Base-by-base conservation (phyloP, 2,888 invertebrate species). In the Aphodius granarius region DNA sequence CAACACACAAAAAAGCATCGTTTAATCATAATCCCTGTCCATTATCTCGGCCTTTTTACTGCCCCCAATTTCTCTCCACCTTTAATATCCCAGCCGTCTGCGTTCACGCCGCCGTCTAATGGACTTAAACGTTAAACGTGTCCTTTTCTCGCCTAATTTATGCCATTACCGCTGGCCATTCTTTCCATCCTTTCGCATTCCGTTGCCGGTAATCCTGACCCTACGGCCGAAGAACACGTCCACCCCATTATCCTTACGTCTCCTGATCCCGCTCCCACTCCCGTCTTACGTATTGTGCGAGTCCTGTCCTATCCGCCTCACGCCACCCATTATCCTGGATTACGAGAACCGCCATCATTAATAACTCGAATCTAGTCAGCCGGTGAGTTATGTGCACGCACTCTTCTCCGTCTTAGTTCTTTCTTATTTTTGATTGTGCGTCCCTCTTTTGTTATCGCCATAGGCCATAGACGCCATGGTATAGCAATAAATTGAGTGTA, bases 171-270 rank as follows among this genome's bases (percentile, higher is more conserved):
- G 68, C 21, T 13, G 68, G 5, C 68, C 20, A 22, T 68, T 68
- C 68, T 68, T 68, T 68, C 68, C 68, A 20, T 68, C 68, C 22
- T 68, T 68, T 68, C 68, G 68, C 68, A 68, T 68, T 68, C 68
- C 68, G 21, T 22, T n/a, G 68, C 43, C 22, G 20, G 68, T 68
- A 68, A 68, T 68, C 68, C 68, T 20, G 68, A 20, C 22, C 20
- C 68, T 43, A 43, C n/a, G 68, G 68, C 21, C 22, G 68, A 20
- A 68, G 68, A 68, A 68, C 68, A 68, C 68, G 68, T 68, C 68
- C 22, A 22, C 22, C 68, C 68, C 68, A 68, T 68, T 68, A 68
- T 68, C 68, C 43, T 43, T 43, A 43, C 4, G 43, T 43, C 43
- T 13, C 43, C n/a, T n/a, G n/a, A n/a, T n/a, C n/a, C n/a, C n/a